Percentiles rank a stretch among this genome's conserved stretches.
Evolutionary conservation across 2,113 vertebrate species (phyloP).

Genomic region (Stigmatopora argus): DNA sequence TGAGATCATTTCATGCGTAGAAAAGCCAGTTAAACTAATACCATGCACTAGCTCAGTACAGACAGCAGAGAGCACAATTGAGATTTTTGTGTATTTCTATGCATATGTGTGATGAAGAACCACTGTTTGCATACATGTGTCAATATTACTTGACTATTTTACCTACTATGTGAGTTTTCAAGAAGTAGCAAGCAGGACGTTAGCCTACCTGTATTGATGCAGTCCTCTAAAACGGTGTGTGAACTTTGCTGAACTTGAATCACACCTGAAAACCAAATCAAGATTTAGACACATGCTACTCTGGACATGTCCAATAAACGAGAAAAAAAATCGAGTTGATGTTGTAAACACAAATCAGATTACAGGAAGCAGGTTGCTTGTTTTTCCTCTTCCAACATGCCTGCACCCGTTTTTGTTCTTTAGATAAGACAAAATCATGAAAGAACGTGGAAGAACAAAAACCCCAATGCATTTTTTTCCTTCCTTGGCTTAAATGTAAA

Average conservation of each 20-base stretch:
- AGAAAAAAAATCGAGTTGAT: background rate
- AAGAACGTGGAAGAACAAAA: background rate
- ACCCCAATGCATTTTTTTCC: background rate
- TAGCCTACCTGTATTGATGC: no score
- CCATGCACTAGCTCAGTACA: background rate
- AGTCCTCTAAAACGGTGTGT: no score
- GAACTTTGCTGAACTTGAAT: no score
- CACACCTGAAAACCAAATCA: no score
- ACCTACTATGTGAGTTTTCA: background rate
- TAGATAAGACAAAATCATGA: background rate
- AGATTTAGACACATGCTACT: no score
- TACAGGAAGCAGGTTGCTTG: background rate
- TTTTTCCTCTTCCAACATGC: constrained; percentile 1
- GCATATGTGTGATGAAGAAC: background rate
- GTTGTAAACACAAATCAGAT: background rate
- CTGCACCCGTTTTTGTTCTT: background rate
- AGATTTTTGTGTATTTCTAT: background rate
- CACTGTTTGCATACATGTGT: background rate
- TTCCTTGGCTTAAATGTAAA: background rate
- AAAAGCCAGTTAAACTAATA: background rate
- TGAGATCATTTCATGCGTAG: background rate
- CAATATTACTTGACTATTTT: background rate
- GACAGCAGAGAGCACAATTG: constrained; percentile 7
- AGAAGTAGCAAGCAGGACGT: background rate
- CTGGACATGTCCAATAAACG: no score